Evolutionary conservation across 2,113 vertebrate genomes (phyloP).

Genomic region (Cygnus buccinator): DNA sequence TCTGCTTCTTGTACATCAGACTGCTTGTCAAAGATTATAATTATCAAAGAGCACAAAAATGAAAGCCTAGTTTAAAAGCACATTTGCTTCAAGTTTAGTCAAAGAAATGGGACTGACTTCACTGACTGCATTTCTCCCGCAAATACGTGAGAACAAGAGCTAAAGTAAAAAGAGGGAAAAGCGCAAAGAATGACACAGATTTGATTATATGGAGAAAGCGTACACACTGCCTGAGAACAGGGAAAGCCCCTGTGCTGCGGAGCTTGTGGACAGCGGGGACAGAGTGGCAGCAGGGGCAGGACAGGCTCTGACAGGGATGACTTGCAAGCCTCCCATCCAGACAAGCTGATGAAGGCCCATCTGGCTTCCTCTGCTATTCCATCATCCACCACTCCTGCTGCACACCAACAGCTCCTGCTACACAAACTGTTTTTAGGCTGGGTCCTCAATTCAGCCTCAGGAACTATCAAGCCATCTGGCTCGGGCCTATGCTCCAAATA

Average conservation of each 20-base stretch:
- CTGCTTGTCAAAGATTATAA: not conserved
- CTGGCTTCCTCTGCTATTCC: not conserved
- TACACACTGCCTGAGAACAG: rapidly evolving
- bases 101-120: not conserved
- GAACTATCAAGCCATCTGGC: not conserved
- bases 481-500: not conserved
- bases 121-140: not conserved
- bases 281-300: not conserved
- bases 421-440: not conserved
- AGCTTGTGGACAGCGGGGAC: not conserved
- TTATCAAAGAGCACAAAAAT: not conserved
- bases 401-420: not conserved
- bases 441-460: not conserved
- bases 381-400: not conserved
- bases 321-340: not conserved
- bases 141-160: not conserved
- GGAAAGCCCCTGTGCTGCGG: rapidly evolving
- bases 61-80: not conserved
- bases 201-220: not conserved
- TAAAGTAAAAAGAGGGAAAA: not conserved
- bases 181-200: not conserved
- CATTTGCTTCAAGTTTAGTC: not conserved
- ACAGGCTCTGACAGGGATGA: not conserved
- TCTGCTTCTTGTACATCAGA: not conserved
- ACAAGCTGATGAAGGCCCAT: not conserved